Conservation (phyloP, 2,113 vertebrate genomes). For the Ardeotis arabs region DNA sequence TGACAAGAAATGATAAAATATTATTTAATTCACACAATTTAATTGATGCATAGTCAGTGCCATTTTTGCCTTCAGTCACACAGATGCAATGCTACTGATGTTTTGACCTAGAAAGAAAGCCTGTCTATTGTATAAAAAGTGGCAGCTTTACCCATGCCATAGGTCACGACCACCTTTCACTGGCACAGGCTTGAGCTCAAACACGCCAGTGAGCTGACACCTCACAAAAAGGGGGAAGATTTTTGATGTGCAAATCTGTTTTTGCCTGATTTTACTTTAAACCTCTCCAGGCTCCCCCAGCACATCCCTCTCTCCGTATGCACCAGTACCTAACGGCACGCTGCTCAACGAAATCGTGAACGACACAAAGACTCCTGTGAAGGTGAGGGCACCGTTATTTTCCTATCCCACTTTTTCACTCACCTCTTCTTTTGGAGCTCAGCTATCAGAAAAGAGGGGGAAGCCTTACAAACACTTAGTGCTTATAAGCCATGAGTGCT, state of each 20-base stretch:
- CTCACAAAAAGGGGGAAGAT: neutral
- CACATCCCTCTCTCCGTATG: neutral
- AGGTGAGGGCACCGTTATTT: constrained; percentile 57
- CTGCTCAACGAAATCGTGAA: constrained; percentile 66
- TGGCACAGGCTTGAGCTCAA: neutral
- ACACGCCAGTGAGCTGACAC: neutral
- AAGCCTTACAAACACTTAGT: neutral
- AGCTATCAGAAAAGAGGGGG: neutral
- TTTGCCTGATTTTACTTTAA: neutral
- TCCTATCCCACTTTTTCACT: neutral
- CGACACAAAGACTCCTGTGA: constrained; percentile 56
- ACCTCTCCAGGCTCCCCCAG: constrained; percentile 3
- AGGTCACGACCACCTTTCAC: neutral
- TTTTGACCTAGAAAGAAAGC: neutral
- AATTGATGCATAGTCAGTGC: neutral
- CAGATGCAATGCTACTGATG: neutral
- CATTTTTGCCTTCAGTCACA: neutral
- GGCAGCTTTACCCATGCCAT: neutral
- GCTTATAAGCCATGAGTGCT: neutral
- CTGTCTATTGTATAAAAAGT: rapidly evolving
- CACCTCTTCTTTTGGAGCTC: neutral
- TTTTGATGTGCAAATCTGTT: neutral
- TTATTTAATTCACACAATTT: neutral
- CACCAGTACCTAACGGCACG: constrained; percentile 23
- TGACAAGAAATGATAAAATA: neutral